phyloP scores from a whole-genome alignment of 2,888 invertebrate species.

The Himalopsyche japonica region DNA sequence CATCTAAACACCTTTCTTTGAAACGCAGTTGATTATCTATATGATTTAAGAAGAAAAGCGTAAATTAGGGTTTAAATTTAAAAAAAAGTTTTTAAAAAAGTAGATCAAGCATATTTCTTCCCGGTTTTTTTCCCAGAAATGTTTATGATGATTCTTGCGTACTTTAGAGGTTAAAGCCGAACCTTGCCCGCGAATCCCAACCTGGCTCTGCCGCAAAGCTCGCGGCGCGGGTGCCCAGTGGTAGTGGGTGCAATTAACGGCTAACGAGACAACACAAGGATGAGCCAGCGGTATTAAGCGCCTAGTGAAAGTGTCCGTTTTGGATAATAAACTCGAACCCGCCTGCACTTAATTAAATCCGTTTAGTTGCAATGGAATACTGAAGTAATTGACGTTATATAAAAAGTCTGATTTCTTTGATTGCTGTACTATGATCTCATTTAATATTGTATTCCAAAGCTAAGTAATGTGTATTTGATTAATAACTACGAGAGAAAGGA shows the following conservation, averaged over 20 bases:
- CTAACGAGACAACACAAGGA: slow-evolving; percentile 10
- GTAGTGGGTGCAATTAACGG: slow-evolving; percentile 5
- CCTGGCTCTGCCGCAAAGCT: background rate
- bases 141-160: background rate
- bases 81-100: too few relatives aligned
- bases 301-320: background rate
- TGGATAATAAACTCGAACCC: background rate
- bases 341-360: background rate
- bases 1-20: too few relatives aligned
- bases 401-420: too few relatives aligned
- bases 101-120: too few relatives aligned
- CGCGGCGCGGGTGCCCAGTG: background rate
- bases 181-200: background rate
- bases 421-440: too few relatives aligned
- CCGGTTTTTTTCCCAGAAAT: background rate
- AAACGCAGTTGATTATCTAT: too few relatives aligned
- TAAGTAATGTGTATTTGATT: too few relatives aligned
- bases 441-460: too few relatives aligned
- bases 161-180: background rate
- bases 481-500: too few relatives aligned
- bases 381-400: too few relatives aligned
- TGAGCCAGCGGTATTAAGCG: background rate
- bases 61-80: too few relatives aligned
- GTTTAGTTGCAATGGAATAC: background rate
- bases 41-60: too few relatives aligned